Evolutionary conservation across 2,113 vertebrate genomes (phyloP).

Genomic region (Arothron firmamentum): DNA sequence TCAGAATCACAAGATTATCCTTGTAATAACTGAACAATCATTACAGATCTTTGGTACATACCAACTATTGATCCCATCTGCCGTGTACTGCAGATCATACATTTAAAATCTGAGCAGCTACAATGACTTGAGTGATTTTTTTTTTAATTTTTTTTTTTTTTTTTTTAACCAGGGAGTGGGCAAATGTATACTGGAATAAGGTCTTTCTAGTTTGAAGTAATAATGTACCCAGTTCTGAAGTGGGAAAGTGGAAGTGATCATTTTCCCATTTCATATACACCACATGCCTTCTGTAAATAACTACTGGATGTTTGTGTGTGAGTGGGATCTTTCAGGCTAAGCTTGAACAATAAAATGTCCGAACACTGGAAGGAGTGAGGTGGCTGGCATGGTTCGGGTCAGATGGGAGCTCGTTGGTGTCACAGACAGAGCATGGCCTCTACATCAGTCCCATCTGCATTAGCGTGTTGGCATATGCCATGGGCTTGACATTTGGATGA

Average conservation of each 20-base stretch:
- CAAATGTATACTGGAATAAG: constrained; percentile 5
- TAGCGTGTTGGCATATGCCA: constrained; percentile 91
- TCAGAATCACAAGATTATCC: constrained; percentile 34
- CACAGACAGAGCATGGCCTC: constrained; percentile 39
- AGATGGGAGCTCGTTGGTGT: constrained; percentile 49
- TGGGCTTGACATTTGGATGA: constrained; percentile 95
- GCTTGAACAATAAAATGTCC: constrained; percentile 45
- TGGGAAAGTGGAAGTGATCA: constrained; percentile 47
- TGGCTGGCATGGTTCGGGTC: constrained; percentile 55
- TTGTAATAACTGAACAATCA: constrained; percentile 62
- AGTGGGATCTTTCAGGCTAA: constrained; percentile 38
- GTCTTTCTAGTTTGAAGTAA: constrained; percentile 49
- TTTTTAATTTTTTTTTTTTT: constrained; percentile 19
- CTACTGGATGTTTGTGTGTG: constrained; percentile 37
- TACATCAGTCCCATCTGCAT: constrained; percentile 95
- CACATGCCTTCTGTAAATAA: constrained; percentile 36
- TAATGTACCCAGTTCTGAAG: constrained; percentile 24
- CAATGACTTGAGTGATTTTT: constrained; percentile 13
- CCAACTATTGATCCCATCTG: constrained; percentile 53
- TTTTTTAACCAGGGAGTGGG: constrained; percentile 27
- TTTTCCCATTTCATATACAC: constrained; percentile 48
- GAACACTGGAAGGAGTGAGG: constrained; percentile 55
- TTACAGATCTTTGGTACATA: constrained; percentile 75
- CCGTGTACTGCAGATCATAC: constrained; percentile 29
- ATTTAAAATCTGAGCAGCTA: constrained; percentile 52